Conservation (phyloP, 2,797 vertebrate species). For the Anguilla anguilla region DNA sequence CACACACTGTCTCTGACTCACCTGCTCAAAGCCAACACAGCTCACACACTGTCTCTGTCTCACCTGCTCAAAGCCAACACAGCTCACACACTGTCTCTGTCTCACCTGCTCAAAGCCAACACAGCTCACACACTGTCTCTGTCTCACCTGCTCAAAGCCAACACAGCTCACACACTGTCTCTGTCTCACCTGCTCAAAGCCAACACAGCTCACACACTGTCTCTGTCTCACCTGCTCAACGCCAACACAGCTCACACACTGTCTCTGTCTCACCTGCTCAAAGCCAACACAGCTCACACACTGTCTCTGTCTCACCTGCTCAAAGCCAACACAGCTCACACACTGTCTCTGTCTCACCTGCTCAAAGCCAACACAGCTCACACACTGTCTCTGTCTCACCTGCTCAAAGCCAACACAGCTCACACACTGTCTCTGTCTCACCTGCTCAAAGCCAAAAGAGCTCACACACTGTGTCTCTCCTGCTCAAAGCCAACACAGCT, state of each 20-base stretch:
- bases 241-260: slow-evolving; percentile 62
- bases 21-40: slow-evolving; percentile 88
- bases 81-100: slow-evolving; percentile 65
- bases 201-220: slow-evolving; percentile 52
- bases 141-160: neutral
- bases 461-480: slow-evolving; percentile 75
- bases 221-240: slow-evolving; percentile 88
- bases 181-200: slow-evolving; percentile 84
- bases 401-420: slow-evolving; percentile 85
- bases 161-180: slow-evolving; percentile 66
- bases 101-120: slow-evolving; percentile 88
- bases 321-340: neutral
- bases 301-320: no score
- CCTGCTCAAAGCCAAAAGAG: neutral
- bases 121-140: neutral
- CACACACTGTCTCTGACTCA: slow-evolving; percentile 79
- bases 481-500: slow-evolving; percentile 85
- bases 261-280: neutral
- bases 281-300: neutral
- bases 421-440: neutral
- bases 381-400: slow-evolving; percentile 76
- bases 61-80: slow-evolving; percentile 81
- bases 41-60: slow-evolving; percentile 65
- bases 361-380: slow-evolving; percentile 72
- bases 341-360: slow-evolving; percentile 73